Evolutionary conservation across 2,797 vertebrate species (phyloP), one percentile per base, ranked within the genome.

Genomic region (Halcyon leucocephala): DNA sequence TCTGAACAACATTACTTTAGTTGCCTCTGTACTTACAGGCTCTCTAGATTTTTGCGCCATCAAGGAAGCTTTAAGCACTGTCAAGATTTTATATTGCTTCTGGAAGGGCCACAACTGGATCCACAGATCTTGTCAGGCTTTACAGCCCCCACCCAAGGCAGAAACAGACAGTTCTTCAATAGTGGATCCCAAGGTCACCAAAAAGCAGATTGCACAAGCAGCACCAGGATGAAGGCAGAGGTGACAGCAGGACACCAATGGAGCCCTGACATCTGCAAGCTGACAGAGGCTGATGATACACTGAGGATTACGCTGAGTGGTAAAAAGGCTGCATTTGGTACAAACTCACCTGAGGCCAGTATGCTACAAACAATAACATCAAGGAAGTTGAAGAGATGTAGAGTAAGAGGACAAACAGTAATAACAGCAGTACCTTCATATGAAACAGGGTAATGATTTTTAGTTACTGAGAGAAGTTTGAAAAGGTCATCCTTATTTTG

Each of bases 311-410:
- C 83, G 39, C 31, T 0, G 6, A 33, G 44, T 18, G 52, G 60
- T 11, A 82, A 39, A 69, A 54, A 86, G 31, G 41, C 48, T 86
- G 42, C 3, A 0, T 31, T 14, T 35, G 33, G 52, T 46, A 2
- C 0, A 0, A 41, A 7, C 62, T 72, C 54, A 67, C 14, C 54
- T 33, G 33, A 9, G 26, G 35, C 18, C 81, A 48, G 33, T 0
- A 1, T 11, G 42, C 39, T 64, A 51, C 55, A 49, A 12, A 57
- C n/a, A 48, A 0, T 7, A 41, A 0, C 6, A 55, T 10, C 67
- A n/a, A 71, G 54, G 39, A 70, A 31, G 7, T 31, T 5, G 20
- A 35, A 14, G 33, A 55, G 29, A 55, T 33, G 48, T 14, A 42
- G 20, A 10, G 20, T 52, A 6, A 33, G 26, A 77, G 24, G 22